Evolutionary conservation across 1,140 invertebrate species (phyloP).

Genomic region (Drosophila sp.): DNA sequence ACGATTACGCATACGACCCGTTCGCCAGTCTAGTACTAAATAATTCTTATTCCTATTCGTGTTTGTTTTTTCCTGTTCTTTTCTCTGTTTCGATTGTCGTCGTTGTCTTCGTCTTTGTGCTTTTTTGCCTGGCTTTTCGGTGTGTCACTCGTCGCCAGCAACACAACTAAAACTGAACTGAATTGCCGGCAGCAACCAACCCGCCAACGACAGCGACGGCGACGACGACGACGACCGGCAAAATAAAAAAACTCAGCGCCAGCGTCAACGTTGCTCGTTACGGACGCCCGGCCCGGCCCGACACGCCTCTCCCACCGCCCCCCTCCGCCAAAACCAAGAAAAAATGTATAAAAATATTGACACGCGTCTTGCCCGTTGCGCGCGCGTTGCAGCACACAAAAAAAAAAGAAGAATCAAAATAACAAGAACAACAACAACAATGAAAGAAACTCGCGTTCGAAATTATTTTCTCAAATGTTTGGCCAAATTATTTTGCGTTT

Average conservation of each 20-base stretch:
- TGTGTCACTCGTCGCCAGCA: slow-evolving; percentile 76
- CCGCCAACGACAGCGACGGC: slow-evolving; percentile 36
- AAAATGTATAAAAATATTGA: slow-evolving; percentile 40
- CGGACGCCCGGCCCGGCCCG: not conserved
- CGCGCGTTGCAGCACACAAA: slow-evolving; percentile 31
- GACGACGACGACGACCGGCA: slow-evolving; percentile 56
- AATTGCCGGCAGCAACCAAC: slow-evolving; percentile 47
- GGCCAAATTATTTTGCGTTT: slow-evolving; percentile 65
- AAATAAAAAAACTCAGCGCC: slow-evolving; percentile 37
- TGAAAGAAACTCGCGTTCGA: slow-evolving; percentile 23
- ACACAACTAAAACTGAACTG: slow-evolving; percentile 72
- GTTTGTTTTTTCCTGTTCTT: slow-evolving; percentile 32
- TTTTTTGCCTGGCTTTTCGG: slow-evolving; percentile 44
- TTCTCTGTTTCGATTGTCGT: slow-evolving; percentile 42
- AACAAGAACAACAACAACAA: not conserved
- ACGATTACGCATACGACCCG: slow-evolving; percentile 52
- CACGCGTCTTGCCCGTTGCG: slow-evolving; percentile 38
- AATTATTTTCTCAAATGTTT: slow-evolving; percentile 35
- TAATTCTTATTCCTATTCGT: slow-evolving; percentile 38
- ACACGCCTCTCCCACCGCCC: not conserved
- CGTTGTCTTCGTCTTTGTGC: slow-evolving; percentile 44
- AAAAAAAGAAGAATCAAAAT: not conserved
- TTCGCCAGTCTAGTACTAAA: slow-evolving; percentile 54
- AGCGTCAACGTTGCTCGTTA: slow-evolving; percentile 9
- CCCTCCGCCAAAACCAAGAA: slow-evolving; percentile 18